A percentile compares a stretch with the other conserved stretches of the same genome.
phyloP scores from a whole-genome alignment of 2,797 vertebrate species.

The Calcarius lapponicus region DNA sequence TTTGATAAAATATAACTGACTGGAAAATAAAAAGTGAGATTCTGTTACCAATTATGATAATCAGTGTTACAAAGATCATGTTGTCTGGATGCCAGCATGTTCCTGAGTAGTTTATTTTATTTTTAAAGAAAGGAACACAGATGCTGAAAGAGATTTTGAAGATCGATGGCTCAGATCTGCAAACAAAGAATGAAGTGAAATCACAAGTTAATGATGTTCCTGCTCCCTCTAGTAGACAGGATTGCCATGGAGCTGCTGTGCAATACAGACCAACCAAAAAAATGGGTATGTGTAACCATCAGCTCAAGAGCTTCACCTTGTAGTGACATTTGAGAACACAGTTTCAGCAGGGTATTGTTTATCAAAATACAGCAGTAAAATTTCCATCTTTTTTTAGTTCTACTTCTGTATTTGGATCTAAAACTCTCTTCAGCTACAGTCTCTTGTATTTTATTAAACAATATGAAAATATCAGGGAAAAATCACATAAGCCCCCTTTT shows the following conservation, averaged over 20 bases:
- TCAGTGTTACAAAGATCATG: background rate
- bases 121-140: conserved; percentile 90
- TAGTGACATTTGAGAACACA: background rate
- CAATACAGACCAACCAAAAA: conserved; percentile 87
- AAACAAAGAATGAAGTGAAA: conserved; percentile 71
- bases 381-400: background rate
- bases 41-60: background rate
- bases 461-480: background rate
- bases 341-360: background rate
- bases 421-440: background rate
- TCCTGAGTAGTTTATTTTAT: background rate
- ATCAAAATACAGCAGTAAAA: background rate
- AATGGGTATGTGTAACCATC: conserved; percentile 79
- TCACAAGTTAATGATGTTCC: conserved; percentile 57
- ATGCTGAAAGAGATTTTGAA: conserved; percentile 98
- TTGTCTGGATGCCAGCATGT: background rate
- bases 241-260: conserved; percentile 72
- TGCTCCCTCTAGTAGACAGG: conserved; percentile 56
- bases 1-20: background rate
- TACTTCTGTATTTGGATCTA: background rate
- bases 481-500: background rate
- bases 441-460: background rate
- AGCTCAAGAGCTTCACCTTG: background rate
- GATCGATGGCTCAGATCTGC: conserved; percentile 85
- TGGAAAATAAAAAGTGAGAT: background rate